Percentiles rank a stretch among this genome's conserved stretches.
Conservation (phyloP, 2,113 vertebrate species). For the Lepus americanus region DNA sequence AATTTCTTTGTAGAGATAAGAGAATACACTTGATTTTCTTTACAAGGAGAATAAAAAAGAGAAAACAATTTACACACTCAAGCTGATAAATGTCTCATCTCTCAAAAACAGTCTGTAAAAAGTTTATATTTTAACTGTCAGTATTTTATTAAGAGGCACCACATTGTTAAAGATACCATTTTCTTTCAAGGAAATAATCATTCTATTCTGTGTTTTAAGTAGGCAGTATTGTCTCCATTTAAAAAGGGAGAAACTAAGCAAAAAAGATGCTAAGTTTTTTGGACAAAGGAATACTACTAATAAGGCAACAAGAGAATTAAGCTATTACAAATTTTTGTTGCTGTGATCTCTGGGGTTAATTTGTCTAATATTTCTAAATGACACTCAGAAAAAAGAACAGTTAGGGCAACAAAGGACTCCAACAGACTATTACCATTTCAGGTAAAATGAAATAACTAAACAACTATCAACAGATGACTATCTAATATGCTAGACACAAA, state of each 20-base stretch:
- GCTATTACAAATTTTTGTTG: not conserved
- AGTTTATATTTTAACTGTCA: not conserved
- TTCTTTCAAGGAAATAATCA: not conserved
- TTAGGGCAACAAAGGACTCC: not conserved
- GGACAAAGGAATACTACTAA: not conserved
- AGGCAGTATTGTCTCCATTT: not conserved
- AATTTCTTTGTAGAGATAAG: not conserved
- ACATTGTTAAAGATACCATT: not conserved
- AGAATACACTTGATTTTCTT: not conserved
- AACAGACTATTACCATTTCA: not conserved
- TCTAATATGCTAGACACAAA: not conserved
- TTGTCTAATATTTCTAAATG: constrained; percentile 12
- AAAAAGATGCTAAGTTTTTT: not conserved
- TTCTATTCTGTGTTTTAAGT: not conserved
- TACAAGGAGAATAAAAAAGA: constrained; percentile 3
- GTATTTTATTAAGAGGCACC: not conserved
- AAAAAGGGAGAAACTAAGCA: constrained; percentile 12
- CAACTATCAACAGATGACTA: not conserved
- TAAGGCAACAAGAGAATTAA: not conserved
- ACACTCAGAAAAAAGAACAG: not conserved
- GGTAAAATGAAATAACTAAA: not conserved
- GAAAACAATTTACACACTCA: constrained; percentile 41
- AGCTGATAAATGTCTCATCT: not conserved
- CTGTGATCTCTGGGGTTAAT: not conserved
- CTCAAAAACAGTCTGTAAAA: not conserved